Evolutionary conservation across 2,888 invertebrate genomes (phyloP), one percentile per base, ranked within the genome.

Genomic region (Brachyptera risi): DNA sequence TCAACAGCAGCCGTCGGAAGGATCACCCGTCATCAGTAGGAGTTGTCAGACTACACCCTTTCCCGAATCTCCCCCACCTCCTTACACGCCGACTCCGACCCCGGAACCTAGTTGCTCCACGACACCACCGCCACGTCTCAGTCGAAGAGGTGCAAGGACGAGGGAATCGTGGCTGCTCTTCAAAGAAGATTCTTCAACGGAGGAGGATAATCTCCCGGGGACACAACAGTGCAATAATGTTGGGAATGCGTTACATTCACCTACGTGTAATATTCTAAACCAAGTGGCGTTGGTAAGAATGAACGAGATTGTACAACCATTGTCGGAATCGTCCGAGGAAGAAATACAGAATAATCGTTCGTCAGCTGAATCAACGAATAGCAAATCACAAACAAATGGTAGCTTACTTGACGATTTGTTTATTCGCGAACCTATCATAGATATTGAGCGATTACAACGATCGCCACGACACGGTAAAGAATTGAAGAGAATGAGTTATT

Each of bases 31-130:
- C 21, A 17, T 63, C 27, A 63, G 63, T 42, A 62, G 67, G 3
- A 68, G 67, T 49, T 66, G 67, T 35, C 68, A 67, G 38, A 64
- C 65, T 3, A 67, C 68, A 1, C 67, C 68, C 5, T 54, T 68
- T 2, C 69, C 69, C 15, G 68, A 69, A 40, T 68, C 69, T 13
- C 69, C 69, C 15, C 69, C 69, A 11, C 69, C 69, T 9, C 68
- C 69, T 11, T 69, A 69, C 47, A 60, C 60, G 65, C 56, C 37
- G 57, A 61, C 31, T 17, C 23, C 15, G 3, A 17, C 31, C 1
- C 40, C 15, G 13, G 15, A 9, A 24, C 17, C 24, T 24, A 21
- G n/a, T 24, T 5, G 5, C 13, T 23, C 23, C 23, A 11, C 40
- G 23, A 21, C 47, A 24, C 47, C 23, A 61, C 73, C 63, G 67